Evolutionary conservation across 2,888 invertebrate species (phyloP).

Genomic region (Sceliomorpha sp.): DNA sequence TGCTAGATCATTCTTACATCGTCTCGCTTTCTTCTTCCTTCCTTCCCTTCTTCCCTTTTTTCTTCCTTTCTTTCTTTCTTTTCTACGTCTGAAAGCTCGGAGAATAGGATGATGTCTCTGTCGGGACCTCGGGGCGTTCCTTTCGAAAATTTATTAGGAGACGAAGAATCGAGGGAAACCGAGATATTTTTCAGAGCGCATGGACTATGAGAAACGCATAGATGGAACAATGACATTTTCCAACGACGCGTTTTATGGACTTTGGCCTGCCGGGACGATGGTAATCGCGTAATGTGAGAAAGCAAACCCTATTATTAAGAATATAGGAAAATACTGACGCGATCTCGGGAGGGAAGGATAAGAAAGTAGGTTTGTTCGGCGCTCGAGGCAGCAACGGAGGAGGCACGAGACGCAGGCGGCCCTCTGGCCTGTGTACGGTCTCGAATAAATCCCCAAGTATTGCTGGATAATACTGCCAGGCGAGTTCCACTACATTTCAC

Average conservation of each 20-base stretch:
- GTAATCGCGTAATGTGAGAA: too few species aligned
- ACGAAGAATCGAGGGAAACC: constrained; percentile 16
- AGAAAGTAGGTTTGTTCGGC: too few species aligned
- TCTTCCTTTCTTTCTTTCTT: background rate
- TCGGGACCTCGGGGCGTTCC: constrained; percentile 17
- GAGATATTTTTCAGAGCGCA: constrained; percentile 27
- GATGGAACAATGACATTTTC: constrained; percentile 22
- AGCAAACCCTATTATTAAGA: too few species aligned
- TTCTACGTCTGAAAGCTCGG: constrained; percentile 3
- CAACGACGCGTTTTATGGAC: background rate
- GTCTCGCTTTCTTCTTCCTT: too few species aligned
- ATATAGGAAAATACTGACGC: too few species aligned
- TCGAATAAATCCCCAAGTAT: constrained; percentile 70
- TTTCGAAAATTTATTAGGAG: constrained; percentile 20
- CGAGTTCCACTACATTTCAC: constrained; percentile 71
- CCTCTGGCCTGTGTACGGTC: constrained; percentile 53
- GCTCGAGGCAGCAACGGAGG: too few species aligned
- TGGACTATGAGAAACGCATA: constrained; percentile 26
- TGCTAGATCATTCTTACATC: too few species aligned
- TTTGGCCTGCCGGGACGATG: too few species aligned
- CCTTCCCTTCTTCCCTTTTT: too few species aligned
- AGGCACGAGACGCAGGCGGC: too few species aligned
- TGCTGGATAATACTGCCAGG: constrained; percentile 68
- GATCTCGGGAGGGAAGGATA: too few species aligned
- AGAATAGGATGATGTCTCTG: constrained; percentile 9